phyloP scores from a whole-genome alignment of 2,888 invertebrate genomes.

The Pammene fasciana region DNA sequence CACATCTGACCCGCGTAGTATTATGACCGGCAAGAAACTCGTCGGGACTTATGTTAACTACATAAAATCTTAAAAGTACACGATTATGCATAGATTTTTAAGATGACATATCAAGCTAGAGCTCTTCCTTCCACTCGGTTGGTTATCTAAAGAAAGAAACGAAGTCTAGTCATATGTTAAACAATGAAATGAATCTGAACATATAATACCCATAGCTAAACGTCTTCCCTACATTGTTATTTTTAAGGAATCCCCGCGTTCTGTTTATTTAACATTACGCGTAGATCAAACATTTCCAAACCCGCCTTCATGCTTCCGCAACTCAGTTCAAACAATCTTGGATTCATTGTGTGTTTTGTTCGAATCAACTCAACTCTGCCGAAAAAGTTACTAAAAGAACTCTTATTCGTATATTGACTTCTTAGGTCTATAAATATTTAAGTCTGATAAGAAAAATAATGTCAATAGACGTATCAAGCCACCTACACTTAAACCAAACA shows the following conservation, averaged over 20 bases:
- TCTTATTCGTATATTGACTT: neutral
- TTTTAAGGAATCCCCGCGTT: neutral
- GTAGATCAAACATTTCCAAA: slow-evolving; percentile 3
- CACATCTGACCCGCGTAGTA: too few species aligned
- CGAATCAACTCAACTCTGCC: neutral
- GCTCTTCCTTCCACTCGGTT: too few species aligned
- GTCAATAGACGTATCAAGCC: neutral
- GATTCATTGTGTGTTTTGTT: slow-evolving; percentile 3
- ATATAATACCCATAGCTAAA: neutral
- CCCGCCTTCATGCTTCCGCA: slow-evolving; percentile 2
- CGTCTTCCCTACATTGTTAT: slow-evolving; percentile 2
- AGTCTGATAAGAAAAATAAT: neutral
- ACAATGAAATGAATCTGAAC: neutral
- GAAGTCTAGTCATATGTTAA: too few species aligned
- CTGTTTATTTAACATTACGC: neutral
- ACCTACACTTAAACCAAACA: slow-evolving; percentile 1
- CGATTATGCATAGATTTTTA: too few species aligned
- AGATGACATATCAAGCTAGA: too few species aligned
- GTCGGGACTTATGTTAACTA: too few species aligned
- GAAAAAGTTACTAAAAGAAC: neutral
- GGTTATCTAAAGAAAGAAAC: too few species aligned
- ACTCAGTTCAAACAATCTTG: neutral
- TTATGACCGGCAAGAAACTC: too few species aligned
- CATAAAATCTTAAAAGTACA: too few species aligned
- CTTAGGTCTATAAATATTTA: neutral